Percentiles rank a stretch among this genome's conserved stretches.
Evolutionary conservation across 2,888 invertebrate genomes (phyloP).

Genomic region (Callyntrura guangdongensis): DNA sequence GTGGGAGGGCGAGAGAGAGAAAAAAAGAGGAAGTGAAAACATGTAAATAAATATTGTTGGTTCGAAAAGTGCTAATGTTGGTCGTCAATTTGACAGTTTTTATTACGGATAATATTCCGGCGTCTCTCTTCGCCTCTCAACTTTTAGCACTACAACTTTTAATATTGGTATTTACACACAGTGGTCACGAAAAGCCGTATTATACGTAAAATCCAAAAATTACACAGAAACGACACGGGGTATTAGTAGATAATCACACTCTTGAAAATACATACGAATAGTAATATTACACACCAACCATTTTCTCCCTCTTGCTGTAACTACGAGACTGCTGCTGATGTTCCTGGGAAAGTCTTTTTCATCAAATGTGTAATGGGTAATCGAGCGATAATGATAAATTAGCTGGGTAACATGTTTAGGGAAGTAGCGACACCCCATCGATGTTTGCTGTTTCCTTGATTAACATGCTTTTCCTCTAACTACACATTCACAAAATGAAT

Average conservation of each 20-base stretch:
- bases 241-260: too few relatives aligned
- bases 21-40: conserved; percentile 19
- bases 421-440: too few relatives aligned
- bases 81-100: conserved; percentile 69
- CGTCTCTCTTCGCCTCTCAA: neutral
- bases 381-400: too few relatives aligned
- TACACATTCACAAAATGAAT: neutral
- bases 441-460: too few relatives aligned
- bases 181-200: neutral
- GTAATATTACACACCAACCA: too few relatives aligned
- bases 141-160: neutral
- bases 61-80: conserved; percentile 63
- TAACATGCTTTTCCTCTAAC: neutral
- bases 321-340: too few relatives aligned
- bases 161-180: neutral
- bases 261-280: too few relatives aligned
- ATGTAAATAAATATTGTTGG: conserved; percentile 51
- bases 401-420: too few relatives aligned
- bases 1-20: neutral
- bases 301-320: too few relatives aligned
- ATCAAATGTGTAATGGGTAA: too few relatives aligned
- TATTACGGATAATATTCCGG: conserved; percentile 37
- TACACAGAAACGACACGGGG: neutral
- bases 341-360: too few relatives aligned
- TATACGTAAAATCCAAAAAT: neutral